phyloP scores from a whole-genome alignment of 2,888 invertebrate genomes.

The Saturnia pavonia region DNA sequence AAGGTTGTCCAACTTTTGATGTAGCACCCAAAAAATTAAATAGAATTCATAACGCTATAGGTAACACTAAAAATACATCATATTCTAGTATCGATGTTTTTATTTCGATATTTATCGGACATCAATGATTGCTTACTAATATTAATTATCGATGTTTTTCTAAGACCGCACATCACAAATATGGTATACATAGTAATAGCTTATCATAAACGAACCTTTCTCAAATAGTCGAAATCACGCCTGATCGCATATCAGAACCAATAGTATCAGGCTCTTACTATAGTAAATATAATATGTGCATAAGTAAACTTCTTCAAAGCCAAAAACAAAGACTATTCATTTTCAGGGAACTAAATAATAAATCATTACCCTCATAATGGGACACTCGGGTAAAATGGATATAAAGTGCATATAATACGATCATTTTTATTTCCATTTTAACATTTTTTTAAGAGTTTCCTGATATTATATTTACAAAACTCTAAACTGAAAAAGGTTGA shows the following conservation, averaged over 20 bases:
- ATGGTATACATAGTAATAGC: neutral
- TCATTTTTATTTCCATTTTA: neutral
- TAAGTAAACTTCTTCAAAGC: constrained; percentile 2
- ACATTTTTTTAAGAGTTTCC: neutral
- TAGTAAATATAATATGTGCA: neutral
- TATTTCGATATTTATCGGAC: too few relatives aligned
- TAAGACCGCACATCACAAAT: too few relatives aligned
- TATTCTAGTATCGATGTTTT: too few relatives aligned
- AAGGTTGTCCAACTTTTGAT: too few relatives aligned
- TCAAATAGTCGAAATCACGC: neutral
- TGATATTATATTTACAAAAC: too few relatives aligned
- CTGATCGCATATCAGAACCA: neutral
- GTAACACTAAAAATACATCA: too few relatives aligned
- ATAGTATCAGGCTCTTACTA: neutral
- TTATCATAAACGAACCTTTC: neutral
- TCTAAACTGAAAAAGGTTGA: too few relatives aligned
- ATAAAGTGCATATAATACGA: neutral
- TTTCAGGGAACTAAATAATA: neutral
- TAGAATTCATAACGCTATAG: too few relatives aligned
- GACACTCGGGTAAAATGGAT: neutral
- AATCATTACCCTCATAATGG: neutral
- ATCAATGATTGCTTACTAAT: too few relatives aligned
- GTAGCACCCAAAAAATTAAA: too few relatives aligned
- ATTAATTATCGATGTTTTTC: too few relatives aligned
- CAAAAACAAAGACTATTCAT: neutral